phyloP scores from a whole-genome alignment of 2,113 vertebrate genomes.

The Arizona elegans region DNA sequence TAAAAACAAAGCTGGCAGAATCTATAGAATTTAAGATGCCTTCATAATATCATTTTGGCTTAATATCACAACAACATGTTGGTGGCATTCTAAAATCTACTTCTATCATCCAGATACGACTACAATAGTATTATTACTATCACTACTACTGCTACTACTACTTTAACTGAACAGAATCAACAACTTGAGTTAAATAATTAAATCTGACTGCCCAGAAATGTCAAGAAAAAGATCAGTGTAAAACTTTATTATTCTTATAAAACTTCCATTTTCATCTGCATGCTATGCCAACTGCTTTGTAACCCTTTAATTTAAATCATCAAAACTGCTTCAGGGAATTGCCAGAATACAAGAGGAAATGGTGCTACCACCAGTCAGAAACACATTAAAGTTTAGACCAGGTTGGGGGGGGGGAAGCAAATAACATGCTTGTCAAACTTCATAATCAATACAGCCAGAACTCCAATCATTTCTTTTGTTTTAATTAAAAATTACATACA shows the following conservation, averaged over 20 bases:
- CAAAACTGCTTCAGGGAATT: conserved; percentile 23
- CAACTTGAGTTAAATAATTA: conserved; percentile 62
- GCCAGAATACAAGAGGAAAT: conserved; percentile 34
- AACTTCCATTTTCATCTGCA: conserved; percentile 54
- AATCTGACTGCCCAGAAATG: conserved; percentile 55
- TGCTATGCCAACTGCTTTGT: conserved; percentile 55
- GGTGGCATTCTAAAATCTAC: conserved; percentile 61
- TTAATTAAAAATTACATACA: neutral
- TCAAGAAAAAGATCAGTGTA: conserved; percentile 51
- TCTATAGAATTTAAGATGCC: conserved; percentile 65
- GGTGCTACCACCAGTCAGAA: conserved; percentile 18
- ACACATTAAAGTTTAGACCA: conserved; percentile 46
- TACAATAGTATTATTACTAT: neutral
- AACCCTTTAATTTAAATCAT: conserved; percentile 50
- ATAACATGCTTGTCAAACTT: conserved; percentile 51
- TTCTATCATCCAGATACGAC: conserved; percentile 51
- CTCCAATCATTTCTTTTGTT: conserved; percentile 24
- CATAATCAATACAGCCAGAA: conserved; percentile 45
- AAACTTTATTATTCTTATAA: conserved; percentile 57
- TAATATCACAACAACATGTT: conserved; percentile 61
- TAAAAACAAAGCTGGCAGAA: conserved; percentile 62
- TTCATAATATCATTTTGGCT: conserved; percentile 66
- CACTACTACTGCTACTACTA: neutral
- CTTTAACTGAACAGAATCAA: conserved; percentile 60
- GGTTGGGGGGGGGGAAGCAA: conserved; percentile 44